Evolutionary conservation across 2,797 vertebrate genomes (phyloP), one percentile per base, ranked within the genome.

Genomic region (Anguilla megastoma): DNA sequence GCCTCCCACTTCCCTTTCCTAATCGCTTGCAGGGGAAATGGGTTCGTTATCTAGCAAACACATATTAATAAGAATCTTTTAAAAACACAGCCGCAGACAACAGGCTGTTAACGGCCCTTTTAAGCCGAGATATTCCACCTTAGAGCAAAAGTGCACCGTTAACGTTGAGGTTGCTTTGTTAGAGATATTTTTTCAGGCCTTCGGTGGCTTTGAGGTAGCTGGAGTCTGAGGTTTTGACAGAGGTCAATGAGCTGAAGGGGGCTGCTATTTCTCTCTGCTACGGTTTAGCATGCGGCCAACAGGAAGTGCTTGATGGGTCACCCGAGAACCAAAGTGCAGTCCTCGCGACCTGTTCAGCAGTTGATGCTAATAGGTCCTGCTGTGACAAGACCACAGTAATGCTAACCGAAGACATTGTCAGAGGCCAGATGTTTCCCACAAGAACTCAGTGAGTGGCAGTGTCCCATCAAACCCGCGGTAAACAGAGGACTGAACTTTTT

Each of bases 1-100:
- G 86, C 92, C 94, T 94, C 93, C 94, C 93, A 92, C 86, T 95
- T 95, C 94, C 93, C 91, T 90, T 95, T 94, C 91, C 92, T 93
- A 91, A 92, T 92, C 92, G 91, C 56, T 89, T 18, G 91, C 80
- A 45, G 92, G 94, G 95, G 95, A 96, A 96, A 95, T 94, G 90
- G 92, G 92, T 92, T 87, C 50, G 91, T 96, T 96, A 96, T 96
- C 95, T 90, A 92, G 89, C 92, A 89, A 89, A 83, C 71, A 89
- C 86, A 80, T 95, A 93, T 95, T 94, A 95, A 95, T 94, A 93
- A 93, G 93, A 94, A 91, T 89, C 88, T 4, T 87, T 88, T 87
- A 41, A 86, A 92, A 92, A 93, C 93, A 94, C 93, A 95, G 93
- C 91, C 91, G 89, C 91, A 89, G 87, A 2, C 89, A 86, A 94